These are phyloP conservation scores for Poeciliopsis paucimaculata DNA, from an alignment of 2,797 vertebrate genomes.

Conservation along the genomic window DNA sequence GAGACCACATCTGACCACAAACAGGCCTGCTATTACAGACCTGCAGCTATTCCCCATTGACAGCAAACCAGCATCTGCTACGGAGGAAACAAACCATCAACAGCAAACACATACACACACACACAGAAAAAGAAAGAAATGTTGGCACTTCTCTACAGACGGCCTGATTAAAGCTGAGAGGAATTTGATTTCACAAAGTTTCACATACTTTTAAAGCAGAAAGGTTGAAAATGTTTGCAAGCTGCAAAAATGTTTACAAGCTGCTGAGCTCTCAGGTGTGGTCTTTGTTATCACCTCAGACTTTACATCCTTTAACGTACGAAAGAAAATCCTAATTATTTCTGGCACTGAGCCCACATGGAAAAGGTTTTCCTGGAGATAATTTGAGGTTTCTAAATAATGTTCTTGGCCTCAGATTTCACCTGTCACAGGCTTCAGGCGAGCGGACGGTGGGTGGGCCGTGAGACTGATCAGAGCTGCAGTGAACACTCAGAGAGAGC, in stretches of 20 bases:
- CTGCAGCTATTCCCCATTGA: conserved; percentile 64
- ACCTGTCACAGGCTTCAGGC: not conserved
- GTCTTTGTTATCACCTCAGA: conserved; percentile 4
- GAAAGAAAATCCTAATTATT: not conserved
- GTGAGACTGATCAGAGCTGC: not conserved
- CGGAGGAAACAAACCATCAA: conserved; percentile 37
- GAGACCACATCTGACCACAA: conserved; percentile 68
- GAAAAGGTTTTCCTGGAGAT: not conserved
- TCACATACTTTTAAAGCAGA: conserved; percentile 3
- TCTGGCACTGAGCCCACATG: not conserved
- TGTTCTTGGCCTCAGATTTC: conserved; percentile 1
- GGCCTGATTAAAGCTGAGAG: conserved; percentile 36
- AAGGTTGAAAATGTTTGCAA: conserved; percentile 9
- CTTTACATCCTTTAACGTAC: not conserved
- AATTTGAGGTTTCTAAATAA: not conserved
- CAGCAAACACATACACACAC: conserved; percentile 1
- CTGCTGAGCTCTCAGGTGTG: conserved; percentile 15
- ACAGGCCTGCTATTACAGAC: conserved; percentile 66
- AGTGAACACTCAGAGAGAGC: not conserved
- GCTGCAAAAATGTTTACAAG: conserved; percentile 14
- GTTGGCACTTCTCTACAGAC: conserved; percentile 17
- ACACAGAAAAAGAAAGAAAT: conserved; percentile 22
- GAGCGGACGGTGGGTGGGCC: not conserved
- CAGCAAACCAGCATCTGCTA: conserved; percentile 62
- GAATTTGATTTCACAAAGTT: conserved; percentile 29